Percentiles rank a stretch among this genome's conserved stretches.
Evolutionary conservation across 1,140 invertebrate species (phyloP).

Genomic region (Drosophila subpulchrella): DNA sequence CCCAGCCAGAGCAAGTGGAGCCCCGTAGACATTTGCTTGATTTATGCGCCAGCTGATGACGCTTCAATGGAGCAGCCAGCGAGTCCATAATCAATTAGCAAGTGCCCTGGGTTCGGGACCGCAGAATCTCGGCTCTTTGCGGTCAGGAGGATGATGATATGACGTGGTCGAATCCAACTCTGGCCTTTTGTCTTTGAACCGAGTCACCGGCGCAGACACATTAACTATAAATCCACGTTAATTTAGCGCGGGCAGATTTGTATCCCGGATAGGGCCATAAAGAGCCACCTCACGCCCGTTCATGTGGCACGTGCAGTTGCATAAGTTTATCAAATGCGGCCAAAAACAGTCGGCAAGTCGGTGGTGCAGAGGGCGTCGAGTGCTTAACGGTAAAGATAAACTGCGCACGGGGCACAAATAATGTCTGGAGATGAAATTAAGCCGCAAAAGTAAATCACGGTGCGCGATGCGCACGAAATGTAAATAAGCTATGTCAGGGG

Average conservation of each 20-base stretch:
- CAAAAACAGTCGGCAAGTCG: conserved; percentile 24
- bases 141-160: conserved; percentile 19
- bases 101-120: conserved; percentile 22
- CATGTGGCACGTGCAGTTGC: conserved; percentile 74
- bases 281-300: conserved; percentile 66
- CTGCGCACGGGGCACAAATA: conserved; percentile 75
- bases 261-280: conserved; percentile 55
- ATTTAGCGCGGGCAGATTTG: conserved; percentile 58
- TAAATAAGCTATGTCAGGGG: conserved; percentile 62
- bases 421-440: conserved; percentile 82
- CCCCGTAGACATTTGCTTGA: conserved; percentile 64
- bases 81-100: conserved; percentile 74
- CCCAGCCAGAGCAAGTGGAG: conserved; percentile 28
- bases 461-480: conserved; percentile 78
- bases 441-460: conserved; percentile 81
- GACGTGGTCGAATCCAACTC: not conserved
- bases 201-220: conserved; percentile 61
- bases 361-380: conserved; percentile 46
- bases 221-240: conserved; percentile 82
- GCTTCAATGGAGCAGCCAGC: conserved; percentile 66
- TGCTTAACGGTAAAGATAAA: conserved; percentile 79
- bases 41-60: conserved; percentile 78
- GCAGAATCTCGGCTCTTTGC: not conserved
- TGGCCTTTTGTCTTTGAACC: conserved; percentile 15
- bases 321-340: conserved; percentile 72